Conservation (phyloP, 1,140 invertebrate species). For the Teleopsis dalmanni region DNA sequence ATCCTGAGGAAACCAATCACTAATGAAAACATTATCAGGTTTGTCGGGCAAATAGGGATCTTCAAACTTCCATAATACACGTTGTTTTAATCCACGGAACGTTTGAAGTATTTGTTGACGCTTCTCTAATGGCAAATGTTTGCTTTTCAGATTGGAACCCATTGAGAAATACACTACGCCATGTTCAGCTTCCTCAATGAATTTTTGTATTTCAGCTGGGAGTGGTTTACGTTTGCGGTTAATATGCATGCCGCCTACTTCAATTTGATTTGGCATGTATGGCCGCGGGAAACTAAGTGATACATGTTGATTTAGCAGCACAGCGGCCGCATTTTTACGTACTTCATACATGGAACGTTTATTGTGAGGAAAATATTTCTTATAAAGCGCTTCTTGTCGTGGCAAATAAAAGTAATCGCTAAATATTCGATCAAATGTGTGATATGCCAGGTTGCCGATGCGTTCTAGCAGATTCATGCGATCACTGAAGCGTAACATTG, state of each 20-base stretch:
- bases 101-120: constrained; percentile 48
- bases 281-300: constrained; percentile 47
- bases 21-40: constrained; percentile 54
- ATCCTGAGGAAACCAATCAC: constrained; percentile 63
- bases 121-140: constrained; percentile 47
- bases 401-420: constrained; percentile 22
- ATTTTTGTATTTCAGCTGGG: constrained; percentile 45
- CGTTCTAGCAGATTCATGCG: constrained; percentile 46
- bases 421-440: constrained; percentile 14
- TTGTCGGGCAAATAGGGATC: constrained; percentile 47
- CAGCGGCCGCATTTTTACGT: constrained; percentile 42
- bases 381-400: constrained; percentile 36
- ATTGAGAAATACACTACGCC: constrained; percentile 57
- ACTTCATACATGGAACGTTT: constrained; percentile 29
- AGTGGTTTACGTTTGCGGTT: constrained; percentile 35
- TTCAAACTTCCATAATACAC: constrained; percentile 63
- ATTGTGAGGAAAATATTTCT: constrained; percentile 34
- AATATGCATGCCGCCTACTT: constrained; percentile 53
- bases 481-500: constrained; percentile 26
- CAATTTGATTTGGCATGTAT: constrained; percentile 49
- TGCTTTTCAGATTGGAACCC: constrained; percentile 53
- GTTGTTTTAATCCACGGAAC: constrained; percentile 51
- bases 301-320: constrained; percentile 52
- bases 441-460: constrained; percentile 32
- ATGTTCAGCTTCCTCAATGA: constrained; percentile 50